Evolutionary conservation across 2,888 invertebrate genomes (phyloP).

Genomic region (Drosophila mercatorum): DNA sequence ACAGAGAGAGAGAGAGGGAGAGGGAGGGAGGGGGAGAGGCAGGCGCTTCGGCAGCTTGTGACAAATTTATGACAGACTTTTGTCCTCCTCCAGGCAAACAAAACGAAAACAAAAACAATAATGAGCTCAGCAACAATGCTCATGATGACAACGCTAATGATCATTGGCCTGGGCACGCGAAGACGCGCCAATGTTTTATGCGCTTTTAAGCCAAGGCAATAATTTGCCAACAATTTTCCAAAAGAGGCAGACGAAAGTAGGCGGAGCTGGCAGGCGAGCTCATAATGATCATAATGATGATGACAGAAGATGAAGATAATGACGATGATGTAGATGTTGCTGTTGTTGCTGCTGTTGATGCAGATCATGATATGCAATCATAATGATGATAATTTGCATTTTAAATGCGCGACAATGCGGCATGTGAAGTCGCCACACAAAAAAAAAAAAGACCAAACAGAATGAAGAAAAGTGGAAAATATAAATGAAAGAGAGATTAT

Average conservation of each 20-base stretch:
- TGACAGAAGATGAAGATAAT: slow-evolving; percentile 23
- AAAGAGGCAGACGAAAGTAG: slow-evolving; percentile 4
- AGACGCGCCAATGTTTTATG: slow-evolving; percentile 77
- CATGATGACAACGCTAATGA: slow-evolving; percentile 39
- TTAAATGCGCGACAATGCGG: slow-evolving; percentile 76
- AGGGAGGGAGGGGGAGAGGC: slow-evolving; percentile 1
- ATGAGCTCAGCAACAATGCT: slow-evolving; percentile 22
- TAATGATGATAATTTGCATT: slow-evolving; percentile 81
- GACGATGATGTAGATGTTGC: slow-evolving; percentile 29
- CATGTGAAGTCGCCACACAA: slow-evolving; percentile 38
- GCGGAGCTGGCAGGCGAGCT: background rate
- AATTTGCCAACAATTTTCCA: slow-evolving; percentile 77
- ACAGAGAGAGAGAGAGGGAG: slow-evolving; percentile 5
- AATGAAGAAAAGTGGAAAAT: slow-evolving; percentile 5
- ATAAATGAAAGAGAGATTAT: background rate
- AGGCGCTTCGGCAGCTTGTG: slow-evolving; percentile 48
- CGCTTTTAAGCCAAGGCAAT: slow-evolving; percentile 67
- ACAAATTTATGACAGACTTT: slow-evolving; percentile 77
- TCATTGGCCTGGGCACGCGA: slow-evolving; percentile 65
- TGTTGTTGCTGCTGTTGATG: slow-evolving; percentile 28
- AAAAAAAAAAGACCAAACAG: background rate
- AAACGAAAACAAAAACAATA: background rate
- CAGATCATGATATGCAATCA: slow-evolving; percentile 66
- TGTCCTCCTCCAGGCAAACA: slow-evolving; percentile 36
- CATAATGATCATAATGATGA: slow-evolving; percentile 17